A percentile compares a stretch with the other conserved stretches of the same genome.
Conservation (phyloP, 2,888 invertebrate species). For the Neoascia interrupta region DNA sequence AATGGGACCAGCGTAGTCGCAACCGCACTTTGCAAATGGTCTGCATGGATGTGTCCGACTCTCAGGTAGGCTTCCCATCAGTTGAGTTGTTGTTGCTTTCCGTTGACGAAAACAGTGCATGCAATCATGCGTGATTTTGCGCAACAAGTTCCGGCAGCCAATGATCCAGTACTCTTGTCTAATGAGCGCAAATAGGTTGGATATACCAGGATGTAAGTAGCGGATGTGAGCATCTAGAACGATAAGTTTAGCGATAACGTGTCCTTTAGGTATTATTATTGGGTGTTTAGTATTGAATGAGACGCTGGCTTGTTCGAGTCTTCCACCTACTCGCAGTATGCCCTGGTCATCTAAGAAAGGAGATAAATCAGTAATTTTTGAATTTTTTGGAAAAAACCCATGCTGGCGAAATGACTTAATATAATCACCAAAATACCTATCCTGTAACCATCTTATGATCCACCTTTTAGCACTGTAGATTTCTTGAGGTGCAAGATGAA, state of each 20-base stretch:
- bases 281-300: constrained; percentile 10
- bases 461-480: not conserved
- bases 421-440: not conserved
- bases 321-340: constrained; percentile 12
- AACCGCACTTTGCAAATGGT: not conserved
- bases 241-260: not conserved
- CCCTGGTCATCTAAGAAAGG: constrained; percentile 12
- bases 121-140: constrained; percentile 11
- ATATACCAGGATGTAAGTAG: constrained; percentile 7
- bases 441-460: constrained; percentile 1
- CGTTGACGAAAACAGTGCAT: constrained; percentile 3
- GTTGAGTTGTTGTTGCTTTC: constrained; percentile 4
- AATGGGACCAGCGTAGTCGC: not conserved
- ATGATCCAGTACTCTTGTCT: constrained; percentile 21
- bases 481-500: not conserved
- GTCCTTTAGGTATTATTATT: constrained; percentile 17
- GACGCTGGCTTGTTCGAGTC: not conserved
- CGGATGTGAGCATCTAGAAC: not conserved
- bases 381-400: not conserved
- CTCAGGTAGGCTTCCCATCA: not conserved
- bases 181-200: constrained; percentile 8
- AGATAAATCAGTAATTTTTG: not conserved
- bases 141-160: no score
- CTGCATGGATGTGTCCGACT: not conserved
- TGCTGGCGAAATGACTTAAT: not conserved